A percentile compares a stretch with the other conserved stretches of the same genome.
phyloP scores from a whole-genome alignment of 2,888 invertebrate genomes.

The Globia sparganii region DNA sequence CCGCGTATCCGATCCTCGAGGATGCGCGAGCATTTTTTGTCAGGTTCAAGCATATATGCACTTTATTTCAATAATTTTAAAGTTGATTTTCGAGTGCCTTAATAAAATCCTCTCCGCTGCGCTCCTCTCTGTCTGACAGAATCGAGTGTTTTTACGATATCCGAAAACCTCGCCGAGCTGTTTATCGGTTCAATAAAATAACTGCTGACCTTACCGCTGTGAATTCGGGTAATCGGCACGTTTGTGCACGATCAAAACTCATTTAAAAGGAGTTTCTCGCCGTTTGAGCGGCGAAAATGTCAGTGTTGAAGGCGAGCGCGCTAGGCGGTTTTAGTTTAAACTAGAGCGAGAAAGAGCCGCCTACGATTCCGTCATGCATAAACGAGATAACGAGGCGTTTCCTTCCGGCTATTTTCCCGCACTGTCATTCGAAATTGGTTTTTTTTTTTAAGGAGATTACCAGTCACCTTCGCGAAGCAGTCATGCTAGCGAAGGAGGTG shows the following conservation, averaged over 20 bases:
- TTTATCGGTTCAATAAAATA: background rate
- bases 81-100: too few relatives aligned
- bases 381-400: too few relatives aligned
- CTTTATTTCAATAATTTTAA: too few relatives aligned
- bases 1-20: too few relatives aligned
- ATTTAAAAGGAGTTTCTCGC: background rate
- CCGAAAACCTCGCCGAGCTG: background rate
- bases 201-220: conserved; percentile 7
- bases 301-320: background rate
- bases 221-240: conserved; percentile 13
- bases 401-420: background rate
- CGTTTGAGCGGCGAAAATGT: background rate
- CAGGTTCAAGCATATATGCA: too few relatives aligned
- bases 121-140: too few relatives aligned
- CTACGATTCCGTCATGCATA: background rate
- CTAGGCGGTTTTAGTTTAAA: background rate
- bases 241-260: background rate
- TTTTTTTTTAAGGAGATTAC: too few relatives aligned
- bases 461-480: too few relatives aligned
- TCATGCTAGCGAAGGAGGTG: too few relatives aligned
- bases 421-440: background rate
- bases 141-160: background rate
- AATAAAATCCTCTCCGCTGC: too few relatives aligned
- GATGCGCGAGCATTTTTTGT: too few relatives aligned
- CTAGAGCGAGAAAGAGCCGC: background rate